These are phyloP conservation scores for Philopotamus ludificatus DNA, from an alignment of 1,140 invertebrate species.

Conservation along the genomic window DNA sequence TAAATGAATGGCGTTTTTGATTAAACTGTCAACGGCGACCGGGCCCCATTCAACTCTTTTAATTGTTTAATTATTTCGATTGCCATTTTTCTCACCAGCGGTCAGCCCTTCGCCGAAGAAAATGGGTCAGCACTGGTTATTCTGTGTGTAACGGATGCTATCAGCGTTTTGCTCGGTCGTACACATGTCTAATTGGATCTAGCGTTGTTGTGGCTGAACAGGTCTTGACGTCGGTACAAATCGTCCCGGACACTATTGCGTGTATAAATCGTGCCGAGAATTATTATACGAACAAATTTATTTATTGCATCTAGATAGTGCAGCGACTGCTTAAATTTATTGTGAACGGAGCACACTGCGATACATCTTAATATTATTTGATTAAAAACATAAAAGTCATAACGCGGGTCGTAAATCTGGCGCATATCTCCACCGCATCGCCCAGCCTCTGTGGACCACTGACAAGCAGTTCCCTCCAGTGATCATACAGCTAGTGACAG, in stretches of 20 bases:
- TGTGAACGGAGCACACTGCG: neutral
- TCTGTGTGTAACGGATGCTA: too few species aligned
- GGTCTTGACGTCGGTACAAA: slow-evolving; percentile 3
- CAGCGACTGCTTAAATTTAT: neutral
- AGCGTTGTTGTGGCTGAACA: slow-evolving; percentile 1
- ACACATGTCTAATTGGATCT: slow-evolving; percentile 1
- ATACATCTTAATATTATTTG: too few species aligned
- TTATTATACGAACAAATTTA: neutral
- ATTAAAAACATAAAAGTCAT: too few species aligned
- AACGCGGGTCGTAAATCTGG: too few species aligned
- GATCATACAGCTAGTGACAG: too few species aligned
- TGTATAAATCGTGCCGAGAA: neutral
- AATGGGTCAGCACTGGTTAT: too few species aligned
- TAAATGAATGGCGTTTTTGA: neutral
- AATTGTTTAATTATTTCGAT: neutral
- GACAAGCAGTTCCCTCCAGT: too few species aligned
- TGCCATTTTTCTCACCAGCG: neutral
- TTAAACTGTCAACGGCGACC: neutral
- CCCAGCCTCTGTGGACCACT: too few species aligned
- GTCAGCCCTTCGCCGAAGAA: neutral
- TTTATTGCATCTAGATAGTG: neutral
- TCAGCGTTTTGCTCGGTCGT: too few species aligned
- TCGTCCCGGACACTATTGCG: neutral
- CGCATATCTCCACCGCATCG: too few species aligned
- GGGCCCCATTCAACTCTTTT: neutral